Evolutionary conservation across 1,140 invertebrate species (phyloP).

Genomic region (Pseudoatta argentina): DNA sequence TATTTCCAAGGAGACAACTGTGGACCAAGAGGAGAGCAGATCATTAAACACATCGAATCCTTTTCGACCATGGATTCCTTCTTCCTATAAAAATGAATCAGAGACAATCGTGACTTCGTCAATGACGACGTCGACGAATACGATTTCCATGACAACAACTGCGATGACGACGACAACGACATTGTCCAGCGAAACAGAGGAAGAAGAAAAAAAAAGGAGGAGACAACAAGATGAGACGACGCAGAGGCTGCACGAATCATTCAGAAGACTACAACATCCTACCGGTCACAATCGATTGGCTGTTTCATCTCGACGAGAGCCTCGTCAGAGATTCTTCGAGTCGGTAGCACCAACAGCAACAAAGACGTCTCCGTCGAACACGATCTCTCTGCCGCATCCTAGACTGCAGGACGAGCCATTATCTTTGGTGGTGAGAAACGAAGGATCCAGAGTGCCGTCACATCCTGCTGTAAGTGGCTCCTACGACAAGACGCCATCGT

Average conservation of each 20-base stretch:
- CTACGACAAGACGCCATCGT: slow-evolving; percentile 70
- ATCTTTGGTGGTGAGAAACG: slow-evolving; percentile 84
- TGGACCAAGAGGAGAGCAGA: slow-evolving; percentile 82
- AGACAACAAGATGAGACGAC: slow-evolving; percentile 57
- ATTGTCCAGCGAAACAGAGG: slow-evolving; percentile 4
- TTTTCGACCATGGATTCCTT: slow-evolving; percentile 87
- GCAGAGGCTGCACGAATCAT: slow-evolving; percentile 59
- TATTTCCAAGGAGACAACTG: slow-evolving; percentile 81
- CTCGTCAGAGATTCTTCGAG: slow-evolving; percentile 60
- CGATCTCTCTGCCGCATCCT: slow-evolving; percentile 56
- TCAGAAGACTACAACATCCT: slow-evolving; percentile 51
- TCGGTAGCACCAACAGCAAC: slow-evolving; percentile 28
- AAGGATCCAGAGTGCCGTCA: slow-evolving; percentile 86
- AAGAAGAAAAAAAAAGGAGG: slow-evolving; percentile 47
- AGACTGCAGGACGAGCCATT: slow-evolving; percentile 84
- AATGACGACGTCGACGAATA: background rate
- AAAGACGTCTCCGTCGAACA: slow-evolving; percentile 49
- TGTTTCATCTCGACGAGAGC: slow-evolving; percentile 53
- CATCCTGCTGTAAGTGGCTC: slow-evolving; percentile 85
- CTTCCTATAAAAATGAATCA: slow-evolving; percentile 64
- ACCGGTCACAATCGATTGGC: background rate
- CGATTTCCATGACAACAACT: background rate
- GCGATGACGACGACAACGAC: background rate
- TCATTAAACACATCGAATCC: slow-evolving; percentile 80
- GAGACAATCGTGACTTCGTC: slow-evolving; percentile 36